Percentiles rank a stretch among this genome's conserved stretches.
phyloP scores from a whole-genome alignment of 2,797 vertebrate species.

The Diglossa cyanea region DNA sequence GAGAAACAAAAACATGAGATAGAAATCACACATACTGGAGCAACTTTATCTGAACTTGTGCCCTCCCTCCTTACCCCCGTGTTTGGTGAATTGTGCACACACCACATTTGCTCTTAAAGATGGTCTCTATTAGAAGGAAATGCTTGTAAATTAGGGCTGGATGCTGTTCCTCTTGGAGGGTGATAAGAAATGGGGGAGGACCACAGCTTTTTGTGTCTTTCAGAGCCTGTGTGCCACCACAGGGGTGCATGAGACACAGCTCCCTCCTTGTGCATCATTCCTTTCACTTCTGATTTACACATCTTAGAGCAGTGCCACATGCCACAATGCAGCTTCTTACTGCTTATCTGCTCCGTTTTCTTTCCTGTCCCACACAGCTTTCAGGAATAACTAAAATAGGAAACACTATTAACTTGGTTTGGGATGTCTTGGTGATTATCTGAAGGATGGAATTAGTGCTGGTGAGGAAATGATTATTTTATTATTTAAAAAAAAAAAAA shows the following conservation, averaged over 20 bases:
- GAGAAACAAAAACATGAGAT: neutral
- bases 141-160: neutral
- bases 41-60: neutral
- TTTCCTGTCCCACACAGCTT: neutral
- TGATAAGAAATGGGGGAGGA: neutral
- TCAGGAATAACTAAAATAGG: neutral
- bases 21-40: neutral
- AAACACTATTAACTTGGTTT: neutral
- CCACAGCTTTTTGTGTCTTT: neutral
- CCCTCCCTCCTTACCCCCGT: neutral
- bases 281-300: neutral
- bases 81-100: neutral
- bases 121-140: neutral
- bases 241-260: neutral
- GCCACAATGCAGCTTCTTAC: neutral
- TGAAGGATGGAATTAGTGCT: neutral
- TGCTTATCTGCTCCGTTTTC: neutral
- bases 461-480: neutral
- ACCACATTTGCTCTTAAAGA: neutral
- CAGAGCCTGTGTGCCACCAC: neutral
- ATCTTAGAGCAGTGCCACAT: neutral
- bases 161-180: neutral
- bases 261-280: neutral
- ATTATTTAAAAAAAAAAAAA: neutral
- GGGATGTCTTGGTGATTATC: neutral